Base-by-base conservation (phyloP, 2,797 vertebrate species). In the Melanotaenia parkinsoni region DNA sequence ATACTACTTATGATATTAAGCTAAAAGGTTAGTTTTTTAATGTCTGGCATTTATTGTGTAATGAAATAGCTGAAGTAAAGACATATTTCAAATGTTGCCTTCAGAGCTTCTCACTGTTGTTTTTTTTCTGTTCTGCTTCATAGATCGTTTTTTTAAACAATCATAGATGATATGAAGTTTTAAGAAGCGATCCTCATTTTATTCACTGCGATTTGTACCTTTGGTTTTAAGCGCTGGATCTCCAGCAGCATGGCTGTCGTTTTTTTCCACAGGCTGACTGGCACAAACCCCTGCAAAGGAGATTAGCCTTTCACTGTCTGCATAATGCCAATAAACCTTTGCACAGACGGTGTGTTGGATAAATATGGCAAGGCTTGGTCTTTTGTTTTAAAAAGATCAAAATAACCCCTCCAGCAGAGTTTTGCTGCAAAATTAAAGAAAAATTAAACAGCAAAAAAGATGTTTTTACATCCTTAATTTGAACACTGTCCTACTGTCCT, bases 181-280 rank as follows among this genome's bases (percentile, higher is more conserved):
- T 40, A 40, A 12, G 37, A 38, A 38, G 10, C 9, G 12, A 38
- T 38, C 9, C 13, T 40, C 7, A 4, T 40, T 40, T 40, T 16
- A 14, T 4, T 43, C 40, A 4, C 40, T 47, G 1, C 26, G 18
- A 67, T 56, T 50, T 0, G 4, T 80, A 89, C 88, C 87, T 90
- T 53, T 82, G 0, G 65, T 53, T 73, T 79, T 90, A 43, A 70
- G 84, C 1, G 47, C 56, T 0, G 35, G 3, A 9, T 86, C 81
- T 64, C 16, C 66, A 0, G 76, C 24, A 0, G 71, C 43, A 47
- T 74, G 81, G 43, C 3, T 2, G 2, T 79, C 71, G 0, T 30
- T 63, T 51, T 58, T 77, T 13, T 86, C 85, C 20, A 47, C 69
- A 10, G 71, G 12, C 58, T 65, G 71, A 43, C 35, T 8, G 20